A percentile compares a stretch with the other conserved stretches of the same genome.
These are phyloP conservation scores for Calonectris borealis DNA, from an alignment of 2,113 vertebrate species.

Conservation along the genomic window DNA sequence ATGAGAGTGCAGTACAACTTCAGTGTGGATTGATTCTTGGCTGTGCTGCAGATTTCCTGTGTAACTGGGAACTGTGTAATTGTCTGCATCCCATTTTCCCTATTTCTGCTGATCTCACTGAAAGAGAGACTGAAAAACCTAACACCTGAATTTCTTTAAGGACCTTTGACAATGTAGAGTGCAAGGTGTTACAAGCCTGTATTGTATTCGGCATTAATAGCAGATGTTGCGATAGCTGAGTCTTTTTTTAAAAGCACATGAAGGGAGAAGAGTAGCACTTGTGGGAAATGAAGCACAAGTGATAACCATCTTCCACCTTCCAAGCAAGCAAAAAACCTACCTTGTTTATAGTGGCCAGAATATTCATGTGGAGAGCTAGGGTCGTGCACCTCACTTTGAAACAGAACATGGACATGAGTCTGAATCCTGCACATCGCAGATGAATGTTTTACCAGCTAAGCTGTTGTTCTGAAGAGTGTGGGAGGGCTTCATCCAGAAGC, in stretches of 20 bases:
- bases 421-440: not conserved
- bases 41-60: not conserved
- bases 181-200: not conserved
- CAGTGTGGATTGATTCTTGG: not conserved
- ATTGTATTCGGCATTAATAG: not conserved
- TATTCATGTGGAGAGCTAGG: not conserved
- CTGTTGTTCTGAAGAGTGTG: not conserved
- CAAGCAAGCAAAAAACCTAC: not conserved
- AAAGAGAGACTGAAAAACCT: not conserved
- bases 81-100: not conserved
- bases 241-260: not conserved
- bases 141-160: not conserved
- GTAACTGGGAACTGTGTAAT: not conserved
- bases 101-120: not conserved
- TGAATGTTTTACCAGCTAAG: not conserved
- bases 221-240: not conserved
- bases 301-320: not conserved
- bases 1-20: not conserved
- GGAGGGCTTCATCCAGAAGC: not conserved
- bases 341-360: not conserved
- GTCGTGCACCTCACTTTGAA: not conserved
- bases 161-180: not conserved
- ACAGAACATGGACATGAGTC: rapidly evolving
- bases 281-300: not conserved
- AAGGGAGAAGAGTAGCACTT: not conserved